A percentile compares a stretch with the other conserved stretches of the same genome.
Conservation (phyloP, 2,797 vertebrate species). For the Cirrhinus mrigala region DNA sequence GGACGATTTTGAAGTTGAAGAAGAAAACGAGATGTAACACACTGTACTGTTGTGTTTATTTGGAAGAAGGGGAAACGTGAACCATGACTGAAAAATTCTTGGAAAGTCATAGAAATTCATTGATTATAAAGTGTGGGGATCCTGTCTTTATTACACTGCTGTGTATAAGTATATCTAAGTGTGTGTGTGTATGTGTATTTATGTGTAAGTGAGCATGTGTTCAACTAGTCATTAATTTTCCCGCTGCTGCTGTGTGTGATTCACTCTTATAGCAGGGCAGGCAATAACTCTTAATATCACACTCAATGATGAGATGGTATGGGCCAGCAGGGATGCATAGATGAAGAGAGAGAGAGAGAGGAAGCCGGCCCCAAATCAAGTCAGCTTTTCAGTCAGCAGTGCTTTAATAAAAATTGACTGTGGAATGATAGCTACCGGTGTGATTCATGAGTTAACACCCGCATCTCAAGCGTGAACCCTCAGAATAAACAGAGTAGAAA, state of each 20-base stretch:
- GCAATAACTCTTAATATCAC: slow-evolving; percentile 40
- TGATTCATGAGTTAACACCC: slow-evolving; percentile 21
- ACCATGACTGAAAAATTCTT: not conserved
- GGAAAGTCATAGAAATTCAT: not conserved
- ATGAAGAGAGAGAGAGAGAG: slow-evolving; percentile 21
- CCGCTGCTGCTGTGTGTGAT: slow-evolving; percentile 10
- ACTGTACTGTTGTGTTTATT: not conserved
- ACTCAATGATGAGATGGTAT: slow-evolving; percentile 42
- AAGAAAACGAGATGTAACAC: too few species aligned
- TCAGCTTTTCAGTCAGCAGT: slow-evolving; percentile 30
- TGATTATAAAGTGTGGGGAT: not conserved
- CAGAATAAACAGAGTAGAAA: slow-evolving; percentile 14
- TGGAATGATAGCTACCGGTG: not conserved
- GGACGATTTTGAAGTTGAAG: too few species aligned
- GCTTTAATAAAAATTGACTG: slow-evolving; percentile 30
- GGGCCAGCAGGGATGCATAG: slow-evolving; percentile 25
- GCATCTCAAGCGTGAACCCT: not conserved
- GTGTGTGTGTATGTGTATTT: slow-evolving; percentile 16
- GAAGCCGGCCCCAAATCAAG: slow-evolving; percentile 48
- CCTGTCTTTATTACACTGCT: not conserved
- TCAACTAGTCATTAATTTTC: slow-evolving; percentile 24
- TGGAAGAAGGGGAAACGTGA: not conserved
- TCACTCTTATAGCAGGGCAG: slow-evolving; percentile 5
- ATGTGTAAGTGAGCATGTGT: slow-evolving; percentile 35
- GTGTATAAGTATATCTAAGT: not conserved